Percentiles rank a stretch among this genome's conserved stretches.
These are phyloP conservation scores for Orius laevigatus DNA, from an alignment of 1,140 invertebrate genomes.

Conservation along the genomic window DNA sequence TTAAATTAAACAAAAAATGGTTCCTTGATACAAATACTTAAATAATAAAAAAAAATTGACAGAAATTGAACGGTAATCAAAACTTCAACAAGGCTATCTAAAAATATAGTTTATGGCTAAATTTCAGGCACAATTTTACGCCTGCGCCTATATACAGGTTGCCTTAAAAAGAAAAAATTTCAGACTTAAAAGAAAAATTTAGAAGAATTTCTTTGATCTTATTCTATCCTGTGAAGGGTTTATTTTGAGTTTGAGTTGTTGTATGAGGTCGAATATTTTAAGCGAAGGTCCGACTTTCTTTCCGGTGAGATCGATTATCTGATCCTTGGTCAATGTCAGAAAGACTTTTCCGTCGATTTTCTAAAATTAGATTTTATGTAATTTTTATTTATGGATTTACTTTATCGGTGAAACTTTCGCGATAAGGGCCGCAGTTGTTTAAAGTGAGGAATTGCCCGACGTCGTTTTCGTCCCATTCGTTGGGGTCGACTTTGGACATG, in stretches of 20 bases:
- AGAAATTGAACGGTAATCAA: no score
- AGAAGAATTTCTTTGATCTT: background rate
- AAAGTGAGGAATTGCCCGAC: constrained; percentile 73
- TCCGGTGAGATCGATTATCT: constrained; percentile 73
- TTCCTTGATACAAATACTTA: no score
- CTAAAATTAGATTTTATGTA: constrained; percentile 26
- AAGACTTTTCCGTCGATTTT: constrained; percentile 66
- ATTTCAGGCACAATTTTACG: no score
- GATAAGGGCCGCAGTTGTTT: constrained; percentile 80
- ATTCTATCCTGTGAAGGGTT: constrained; percentile 46
- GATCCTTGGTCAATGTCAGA: constrained; percentile 66
- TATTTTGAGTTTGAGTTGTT: constrained; percentile 68
- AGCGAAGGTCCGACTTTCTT: constrained; percentile 88
- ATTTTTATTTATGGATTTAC: constrained; percentile 25
- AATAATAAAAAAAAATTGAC: no score
- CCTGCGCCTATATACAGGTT: no score
- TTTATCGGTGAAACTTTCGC: constrained; percentile 64
- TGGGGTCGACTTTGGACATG: constrained; percentile 37
- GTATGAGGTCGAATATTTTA: constrained; percentile 83
- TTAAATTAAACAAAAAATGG: no score
- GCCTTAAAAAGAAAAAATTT: no score
- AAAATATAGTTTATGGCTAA: no score
- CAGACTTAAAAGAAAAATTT: background rate
- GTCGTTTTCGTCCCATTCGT: constrained; percentile 63
- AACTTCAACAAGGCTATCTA: no score